phyloP scores from a whole-genome alignment of 2,113 vertebrate genomes.

The Chiloscyllium plagiosum region DNA sequence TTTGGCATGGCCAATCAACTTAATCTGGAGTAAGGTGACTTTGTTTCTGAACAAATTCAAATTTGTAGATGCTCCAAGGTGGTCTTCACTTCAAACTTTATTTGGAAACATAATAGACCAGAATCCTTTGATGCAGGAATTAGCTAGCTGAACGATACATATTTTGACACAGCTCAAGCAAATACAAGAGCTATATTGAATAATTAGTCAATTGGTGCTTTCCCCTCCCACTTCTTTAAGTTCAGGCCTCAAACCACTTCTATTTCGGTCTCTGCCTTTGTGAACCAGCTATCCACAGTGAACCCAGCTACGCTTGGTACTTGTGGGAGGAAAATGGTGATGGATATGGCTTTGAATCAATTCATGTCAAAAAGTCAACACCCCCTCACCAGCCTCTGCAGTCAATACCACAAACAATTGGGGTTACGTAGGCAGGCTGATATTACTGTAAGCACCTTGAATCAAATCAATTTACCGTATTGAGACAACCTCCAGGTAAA shows the following conservation, averaged over 20 bases:
- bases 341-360: neutral
- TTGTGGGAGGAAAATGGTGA: constrained; percentile 22
- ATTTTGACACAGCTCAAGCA: constrained; percentile 1
- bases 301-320: neutral
- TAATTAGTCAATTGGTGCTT: neutral
- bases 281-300: constrained; percentile 19
- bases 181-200: neutral
- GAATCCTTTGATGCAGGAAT: neutral
- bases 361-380: neutral
- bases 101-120: neutral
- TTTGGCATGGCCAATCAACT: too few relatives aligned
- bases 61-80: neutral
- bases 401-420: neutral
- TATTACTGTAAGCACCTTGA: constrained; percentile 5
- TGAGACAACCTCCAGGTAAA: neutral
- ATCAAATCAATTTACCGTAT: neutral
- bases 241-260: constrained; percentile 29
- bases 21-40: neutral
- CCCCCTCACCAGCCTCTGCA: neutral
- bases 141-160: neutral
- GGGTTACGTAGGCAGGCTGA: neutral
- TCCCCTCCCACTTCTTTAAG: neutral
- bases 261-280: neutral
- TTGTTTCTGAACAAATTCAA: neutral
- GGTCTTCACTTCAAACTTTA: neutral